A percentile compares a stretch with the other conserved stretches of the same genome.
Conservation (phyloP, 2,888 invertebrate species). For the Agriopis aurantiaria region DNA sequence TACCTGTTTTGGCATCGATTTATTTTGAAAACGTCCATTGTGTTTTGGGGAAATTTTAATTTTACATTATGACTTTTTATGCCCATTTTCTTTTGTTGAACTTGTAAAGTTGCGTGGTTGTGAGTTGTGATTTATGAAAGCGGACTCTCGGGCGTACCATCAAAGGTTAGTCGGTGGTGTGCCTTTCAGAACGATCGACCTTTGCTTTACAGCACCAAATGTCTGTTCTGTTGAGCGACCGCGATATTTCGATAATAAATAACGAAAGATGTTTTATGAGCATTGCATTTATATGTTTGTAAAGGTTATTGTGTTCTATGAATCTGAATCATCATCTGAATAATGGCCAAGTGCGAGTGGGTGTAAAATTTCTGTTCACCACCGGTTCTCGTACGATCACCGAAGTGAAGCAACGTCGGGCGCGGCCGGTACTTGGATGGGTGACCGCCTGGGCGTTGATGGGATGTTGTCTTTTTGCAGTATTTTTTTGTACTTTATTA, state of each 20-base stretch:
- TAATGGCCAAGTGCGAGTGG: no score
- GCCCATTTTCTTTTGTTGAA: not conserved
- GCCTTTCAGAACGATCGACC: slow-evolving; percentile 54
- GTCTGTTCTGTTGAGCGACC: slow-evolving; percentile 51
- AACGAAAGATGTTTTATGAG: slow-evolving; percentile 27
- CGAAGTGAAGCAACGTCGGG: no score
- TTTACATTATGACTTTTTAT: no score
- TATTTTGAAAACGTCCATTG: no score
- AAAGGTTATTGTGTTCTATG: not conserved
- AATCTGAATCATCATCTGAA: not conserved
- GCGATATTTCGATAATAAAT: slow-evolving; percentile 55
- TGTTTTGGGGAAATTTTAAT: no score
- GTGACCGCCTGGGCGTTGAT: no score
- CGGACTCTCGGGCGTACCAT: slow-evolving; percentile 31
- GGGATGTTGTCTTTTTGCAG: no score
- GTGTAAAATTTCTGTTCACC: no score
- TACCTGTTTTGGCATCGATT: no score
- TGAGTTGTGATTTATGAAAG: slow-evolving; percentile 14
- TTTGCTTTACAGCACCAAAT: slow-evolving; percentile 60
- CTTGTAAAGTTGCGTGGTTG: slow-evolving; percentile 11
- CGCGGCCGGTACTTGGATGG: no score
- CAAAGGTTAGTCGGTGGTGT: slow-evolving; percentile 44
- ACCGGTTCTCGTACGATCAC: no score
- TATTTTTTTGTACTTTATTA: no score
- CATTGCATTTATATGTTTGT: not conserved